Percentiles rank a stretch among this genome's conserved stretches.
These are phyloP conservation scores for Paratilapia polleni DNA, from an alignment of 2,113 vertebrate species.

Conservation along the genomic window DNA sequence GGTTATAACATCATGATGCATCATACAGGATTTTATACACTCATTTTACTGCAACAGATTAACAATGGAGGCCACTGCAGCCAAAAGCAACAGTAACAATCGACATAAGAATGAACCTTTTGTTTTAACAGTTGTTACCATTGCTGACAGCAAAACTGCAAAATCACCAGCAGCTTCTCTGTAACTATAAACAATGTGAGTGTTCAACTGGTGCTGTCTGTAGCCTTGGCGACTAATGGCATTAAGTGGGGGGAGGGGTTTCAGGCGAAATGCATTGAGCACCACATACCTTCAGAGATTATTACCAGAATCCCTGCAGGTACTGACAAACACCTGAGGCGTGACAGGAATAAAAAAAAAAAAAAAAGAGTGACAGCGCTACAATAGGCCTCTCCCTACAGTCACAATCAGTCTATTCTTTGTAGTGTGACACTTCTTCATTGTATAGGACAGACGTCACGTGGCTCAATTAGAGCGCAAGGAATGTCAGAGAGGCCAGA, in stretches of 20 bases:
- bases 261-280: slow-evolving; percentile 38
- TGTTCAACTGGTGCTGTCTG: slow-evolving; percentile 29
- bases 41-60: not conserved
- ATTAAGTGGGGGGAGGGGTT: slow-evolving; percentile 61
- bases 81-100: not conserved
- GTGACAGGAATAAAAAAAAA: slow-evolving; percentile 38
- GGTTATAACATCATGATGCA: not conserved
- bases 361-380: slow-evolving; percentile 54
- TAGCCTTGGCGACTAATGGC: slow-evolving; percentile 59
- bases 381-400: slow-evolving; percentile 59
- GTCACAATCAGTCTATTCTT: slow-evolving; percentile 44
- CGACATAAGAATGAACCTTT: not conserved
- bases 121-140: not conserved
- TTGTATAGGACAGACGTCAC: slow-evolving; percentile 58
- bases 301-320: slow-evolving; percentile 73
- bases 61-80: not conserved
- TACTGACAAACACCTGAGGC: slow-evolving; percentile 62
- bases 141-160: slow-evolving; percentile 34
- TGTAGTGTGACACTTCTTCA: slow-evolving; percentile 41
- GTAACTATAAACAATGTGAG: slow-evolving; percentile 40
- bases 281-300: slow-evolving; percentile 72
- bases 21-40: not conserved
- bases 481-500: slow-evolving; percentile 54
- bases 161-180: slow-evolving; percentile 10
- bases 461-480: slow-evolving; percentile 47